Conservation (phyloP, 2,797 vertebrate genomes). For the Oryzias sinensis region DNA sequence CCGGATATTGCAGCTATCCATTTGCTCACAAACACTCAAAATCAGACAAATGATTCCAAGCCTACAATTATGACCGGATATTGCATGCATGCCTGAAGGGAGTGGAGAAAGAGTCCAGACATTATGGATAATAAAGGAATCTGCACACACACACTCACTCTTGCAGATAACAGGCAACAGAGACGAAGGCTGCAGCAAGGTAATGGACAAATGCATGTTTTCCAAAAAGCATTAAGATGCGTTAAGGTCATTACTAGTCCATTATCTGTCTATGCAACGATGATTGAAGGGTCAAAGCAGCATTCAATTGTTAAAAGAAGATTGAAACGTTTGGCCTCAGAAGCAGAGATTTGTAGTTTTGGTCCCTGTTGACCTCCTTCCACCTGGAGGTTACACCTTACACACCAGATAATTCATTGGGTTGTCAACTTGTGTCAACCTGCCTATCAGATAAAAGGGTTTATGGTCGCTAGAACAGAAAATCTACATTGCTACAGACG, state of each 20-base stretch:
- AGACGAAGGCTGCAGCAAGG: constrained; percentile 5
- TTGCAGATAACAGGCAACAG: constrained; percentile 3
- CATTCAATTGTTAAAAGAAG: constrained; percentile 11
- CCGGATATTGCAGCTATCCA: constrained; percentile 51
- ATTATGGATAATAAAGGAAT: background rate
- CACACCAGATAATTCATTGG: background rate
- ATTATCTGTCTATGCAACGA: constrained; percentile 29
- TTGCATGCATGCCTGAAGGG: constrained; percentile 28
- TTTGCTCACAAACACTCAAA: constrained; percentile 21
- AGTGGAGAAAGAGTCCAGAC: constrained; percentile 12
- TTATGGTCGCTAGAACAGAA: background rate
- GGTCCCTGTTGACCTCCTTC: background rate
- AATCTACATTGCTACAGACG: too few relatives aligned
- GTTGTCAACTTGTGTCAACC: constrained; percentile 1
- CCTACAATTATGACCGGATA: constrained; percentile 37
- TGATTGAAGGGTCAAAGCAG: constrained; percentile 15
- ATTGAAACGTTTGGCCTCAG: background rate
- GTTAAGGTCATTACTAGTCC: constrained; percentile 36
- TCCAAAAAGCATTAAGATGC: constrained; percentile 31
- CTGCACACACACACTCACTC: background rate
- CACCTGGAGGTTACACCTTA: background rate
- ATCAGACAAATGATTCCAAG: constrained; percentile 24
- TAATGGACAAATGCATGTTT: constrained; percentile 40
- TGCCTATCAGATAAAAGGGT: background rate
- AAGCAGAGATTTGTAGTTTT: constrained; percentile 1